Evolutionary conservation across 2,888 invertebrate genomes (phyloP), one percentile per base, ranked within the genome.

Genomic region (Eupithecia exiguata): DNA sequence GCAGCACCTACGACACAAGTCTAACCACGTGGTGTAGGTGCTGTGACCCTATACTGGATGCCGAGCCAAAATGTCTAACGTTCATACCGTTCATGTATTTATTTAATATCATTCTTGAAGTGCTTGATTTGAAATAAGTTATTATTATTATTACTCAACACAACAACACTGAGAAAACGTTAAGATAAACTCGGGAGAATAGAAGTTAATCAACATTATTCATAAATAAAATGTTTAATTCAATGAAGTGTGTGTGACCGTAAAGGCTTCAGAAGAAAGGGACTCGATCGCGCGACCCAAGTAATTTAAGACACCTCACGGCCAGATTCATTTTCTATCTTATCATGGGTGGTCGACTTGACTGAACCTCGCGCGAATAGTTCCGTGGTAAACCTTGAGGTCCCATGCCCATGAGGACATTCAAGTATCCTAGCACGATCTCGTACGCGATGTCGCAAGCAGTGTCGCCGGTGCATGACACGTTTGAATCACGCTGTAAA

Each of bases 141-240:
- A n/a, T n/a, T n/a, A n/a, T n/a, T n/a, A n/a, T n/a, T n/a, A n/a
- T n/a, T n/a, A n/a, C 0, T 49, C 30, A 35, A 18, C 36, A 62
- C 36, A 36, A 35, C 9, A 49, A 68, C 63, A 16, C 68, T 62
- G 43, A 35, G 36, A 16, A 63, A 63, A 63, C n/a, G 10, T n/a
- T 53, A 53, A 53, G 36, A 14, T 38, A 61, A 70, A 74, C 69
- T 74, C 66, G 70, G 46, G 62, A 53, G 36, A 63, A 68, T 65
- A 65, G 68, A 75, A 74, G 72, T 76, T 77, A 76, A 77, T 79
- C 72, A 74, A 74, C 75, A 75, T 76, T 70, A 71, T 66, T 75
- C 71, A 63, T 69, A 69, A 49, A 61, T 62, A 43, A 77, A n/a
- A 77, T 71, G 61, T 67, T 74, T 74, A 68, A 69, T 73, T 78